phyloP scores from a whole-genome alignment of 1,140 invertebrate species.

The Lordiphosa mommai region DNA sequence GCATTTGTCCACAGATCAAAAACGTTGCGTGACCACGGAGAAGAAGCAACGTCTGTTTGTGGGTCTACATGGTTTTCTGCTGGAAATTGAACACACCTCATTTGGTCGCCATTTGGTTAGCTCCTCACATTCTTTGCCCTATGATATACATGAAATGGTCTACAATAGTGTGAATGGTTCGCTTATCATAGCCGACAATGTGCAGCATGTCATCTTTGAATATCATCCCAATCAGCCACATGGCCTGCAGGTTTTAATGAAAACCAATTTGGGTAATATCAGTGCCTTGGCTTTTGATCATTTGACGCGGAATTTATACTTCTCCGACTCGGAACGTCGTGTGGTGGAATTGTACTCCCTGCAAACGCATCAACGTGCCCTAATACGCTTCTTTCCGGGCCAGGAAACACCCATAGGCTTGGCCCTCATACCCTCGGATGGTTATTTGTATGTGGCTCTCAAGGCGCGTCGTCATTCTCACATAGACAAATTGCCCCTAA shows the following conservation, averaged over 20 bases:
- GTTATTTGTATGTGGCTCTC: slow-evolving; percentile 86
- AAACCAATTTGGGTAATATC: slow-evolving; percentile 81
- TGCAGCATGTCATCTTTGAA: slow-evolving; percentile 79
- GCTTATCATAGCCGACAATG: slow-evolving; percentile 82
- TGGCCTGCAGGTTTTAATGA: slow-evolving; percentile 59
- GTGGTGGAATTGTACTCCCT: slow-evolving; percentile 83
- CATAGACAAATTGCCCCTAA: slow-evolving; percentile 83
- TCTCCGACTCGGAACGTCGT: slow-evolving; percentile 82
- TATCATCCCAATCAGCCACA: slow-evolving; percentile 75
- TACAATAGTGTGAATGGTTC: slow-evolving; percentile 80
- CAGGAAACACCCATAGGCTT: slow-evolving; percentile 83
- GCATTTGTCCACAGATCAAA: slow-evolving; percentile 80
- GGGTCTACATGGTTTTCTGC: slow-evolving; percentile 71
- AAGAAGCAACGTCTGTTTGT: slow-evolving; percentile 79
- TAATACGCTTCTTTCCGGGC: slow-evolving; percentile 81
- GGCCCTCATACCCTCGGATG: slow-evolving; percentile 83
- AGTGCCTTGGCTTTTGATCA: slow-evolving; percentile 86
- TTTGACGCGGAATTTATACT: slow-evolving; percentile 85
- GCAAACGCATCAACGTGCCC: slow-evolving; percentile 81
- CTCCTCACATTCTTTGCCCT: slow-evolving; percentile 68
- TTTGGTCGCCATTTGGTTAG: slow-evolving; percentile 80
- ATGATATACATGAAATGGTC: slow-evolving; percentile 77
- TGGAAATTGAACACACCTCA: slow-evolving; percentile 80
- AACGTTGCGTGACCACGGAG: slow-evolving; percentile 80
- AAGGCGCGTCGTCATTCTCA: slow-evolving; percentile 79